Conservation (phyloP, 2,113 vertebrate species). For the Paraplagusia blochii region DNA sequence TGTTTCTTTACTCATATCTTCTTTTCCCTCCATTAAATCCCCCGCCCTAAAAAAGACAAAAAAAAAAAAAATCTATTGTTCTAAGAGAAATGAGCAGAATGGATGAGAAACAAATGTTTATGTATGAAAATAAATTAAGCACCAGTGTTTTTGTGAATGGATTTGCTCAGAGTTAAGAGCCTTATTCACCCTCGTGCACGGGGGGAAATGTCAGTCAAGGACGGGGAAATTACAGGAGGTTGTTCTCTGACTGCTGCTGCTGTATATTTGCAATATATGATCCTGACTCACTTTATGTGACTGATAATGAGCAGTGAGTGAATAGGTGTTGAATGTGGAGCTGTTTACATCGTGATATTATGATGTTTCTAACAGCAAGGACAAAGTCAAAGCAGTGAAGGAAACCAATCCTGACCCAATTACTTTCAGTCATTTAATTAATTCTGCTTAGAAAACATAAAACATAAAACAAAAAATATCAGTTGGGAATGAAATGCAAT, state of each 20-base stretch:
- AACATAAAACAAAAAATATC: too few species aligned
- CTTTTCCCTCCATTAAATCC: constrained; percentile 5
- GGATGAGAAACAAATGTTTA: constrained; percentile 13
- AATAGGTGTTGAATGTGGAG: not conserved
- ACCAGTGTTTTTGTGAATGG: not conserved
- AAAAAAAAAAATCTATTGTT: constrained; percentile 15
- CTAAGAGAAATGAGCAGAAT: constrained; percentile 11
- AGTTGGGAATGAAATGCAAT: not conserved
- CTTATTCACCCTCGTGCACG: constrained; percentile 8
- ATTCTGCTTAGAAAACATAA: constrained; percentile 17
- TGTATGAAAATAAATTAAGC: not conserved
- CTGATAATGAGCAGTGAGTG: not conserved
- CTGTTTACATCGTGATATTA: too few species aligned
- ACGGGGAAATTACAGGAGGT: constrained; percentile 3
- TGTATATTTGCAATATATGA: too few species aligned
- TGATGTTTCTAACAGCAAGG: not conserved
- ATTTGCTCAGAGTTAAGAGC: constrained; percentile 4
- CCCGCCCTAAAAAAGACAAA: too few species aligned
- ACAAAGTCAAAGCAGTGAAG: not conserved
- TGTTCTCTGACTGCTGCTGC: too few species aligned
- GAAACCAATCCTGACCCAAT: not conserved
- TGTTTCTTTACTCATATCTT: constrained; percentile 7
- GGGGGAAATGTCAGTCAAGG: constrained; percentile 25
- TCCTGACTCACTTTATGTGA: too few species aligned
- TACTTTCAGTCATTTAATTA: constrained; percentile 8